Conservation (phyloP, 2,113 vertebrate species). For the Daphoenositta chrysoptera region DNA sequence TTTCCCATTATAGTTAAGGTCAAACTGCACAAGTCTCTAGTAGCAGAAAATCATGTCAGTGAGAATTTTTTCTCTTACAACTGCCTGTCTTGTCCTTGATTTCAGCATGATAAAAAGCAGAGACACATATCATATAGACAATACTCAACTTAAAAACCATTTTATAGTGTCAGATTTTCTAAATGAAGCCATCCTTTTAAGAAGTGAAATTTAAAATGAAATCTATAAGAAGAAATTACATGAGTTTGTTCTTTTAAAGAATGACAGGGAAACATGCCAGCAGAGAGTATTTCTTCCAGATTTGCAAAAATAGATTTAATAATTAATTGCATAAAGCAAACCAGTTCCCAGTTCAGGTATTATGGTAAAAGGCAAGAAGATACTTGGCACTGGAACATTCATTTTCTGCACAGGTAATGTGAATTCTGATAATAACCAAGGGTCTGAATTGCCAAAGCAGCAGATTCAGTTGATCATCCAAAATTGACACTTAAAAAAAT, state of each 20-base stretch:
- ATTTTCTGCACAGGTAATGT: not conserved
- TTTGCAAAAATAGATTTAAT: not conserved
- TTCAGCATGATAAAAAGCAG: not conserved
- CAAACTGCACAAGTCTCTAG: not conserved
- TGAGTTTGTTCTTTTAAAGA: not conserved
- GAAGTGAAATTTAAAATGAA: not conserved
- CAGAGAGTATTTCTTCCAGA: not conserved
- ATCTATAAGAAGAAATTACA: not conserved
- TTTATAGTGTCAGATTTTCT: not conserved
- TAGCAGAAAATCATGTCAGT: not conserved
- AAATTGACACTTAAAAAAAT: not conserved
- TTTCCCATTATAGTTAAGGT: not conserved
- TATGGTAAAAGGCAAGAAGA: not conserved
- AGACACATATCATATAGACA: not conserved
- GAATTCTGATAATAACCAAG: not conserved
- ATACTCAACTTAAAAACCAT: not conserved
- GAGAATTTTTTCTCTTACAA: not conserved
- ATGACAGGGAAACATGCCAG: not conserved
- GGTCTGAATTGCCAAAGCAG: not conserved
- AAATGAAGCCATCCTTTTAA: not conserved
- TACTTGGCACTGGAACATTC: accelerated
- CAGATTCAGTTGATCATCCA: not conserved
- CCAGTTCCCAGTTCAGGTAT: not conserved
- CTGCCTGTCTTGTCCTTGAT: not conserved
- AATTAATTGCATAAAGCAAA: not conserved